phyloP scores from a whole-genome alignment of 2,888 invertebrate genomes.

The Oxytorus armatus region DNA sequence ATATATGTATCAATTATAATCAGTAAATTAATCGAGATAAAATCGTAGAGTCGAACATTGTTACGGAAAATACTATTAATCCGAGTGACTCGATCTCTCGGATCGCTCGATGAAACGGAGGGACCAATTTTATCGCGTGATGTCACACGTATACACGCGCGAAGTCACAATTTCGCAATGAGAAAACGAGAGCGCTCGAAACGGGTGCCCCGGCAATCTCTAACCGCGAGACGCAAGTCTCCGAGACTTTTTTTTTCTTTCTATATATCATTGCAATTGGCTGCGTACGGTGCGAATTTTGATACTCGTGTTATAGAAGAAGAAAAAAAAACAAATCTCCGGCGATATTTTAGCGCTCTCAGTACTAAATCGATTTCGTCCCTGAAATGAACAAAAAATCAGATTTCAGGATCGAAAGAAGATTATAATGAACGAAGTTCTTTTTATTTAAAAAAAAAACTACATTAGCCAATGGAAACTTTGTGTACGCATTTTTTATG shows the following conservation, averaged over 20 bases:
- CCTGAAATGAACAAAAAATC: no score
- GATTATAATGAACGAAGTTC: no score
- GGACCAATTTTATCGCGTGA: constrained; percentile 57
- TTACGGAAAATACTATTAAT: constrained; percentile 6
- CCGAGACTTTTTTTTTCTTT: constrained; percentile 12
- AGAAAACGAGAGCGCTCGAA: constrained; percentile 57
- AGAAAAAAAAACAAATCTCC: no score
- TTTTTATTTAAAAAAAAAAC: no score
- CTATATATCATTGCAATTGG: not conserved
- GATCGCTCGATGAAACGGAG: constrained; percentile 23
- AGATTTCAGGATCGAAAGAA: no score
- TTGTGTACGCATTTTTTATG: no score
- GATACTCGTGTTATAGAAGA: not conserved
- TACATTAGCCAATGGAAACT: no score
- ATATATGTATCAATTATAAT: constrained; percentile 9
- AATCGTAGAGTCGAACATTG: no score
- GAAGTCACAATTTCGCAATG: constrained; percentile 57
- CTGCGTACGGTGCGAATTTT: not conserved
- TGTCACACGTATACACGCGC: constrained; percentile 49
- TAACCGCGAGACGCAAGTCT: constrained; percentile 45
- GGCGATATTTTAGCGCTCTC: no score
- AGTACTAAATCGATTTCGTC: no score
- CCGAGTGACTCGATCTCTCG: constrained; percentile 24
- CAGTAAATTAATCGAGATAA: constrained; percentile 12
- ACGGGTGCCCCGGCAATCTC: constrained; percentile 52